phyloP scores from a whole-genome alignment of 2,888 invertebrate genomes.

The Megamerina dolium region DNA sequence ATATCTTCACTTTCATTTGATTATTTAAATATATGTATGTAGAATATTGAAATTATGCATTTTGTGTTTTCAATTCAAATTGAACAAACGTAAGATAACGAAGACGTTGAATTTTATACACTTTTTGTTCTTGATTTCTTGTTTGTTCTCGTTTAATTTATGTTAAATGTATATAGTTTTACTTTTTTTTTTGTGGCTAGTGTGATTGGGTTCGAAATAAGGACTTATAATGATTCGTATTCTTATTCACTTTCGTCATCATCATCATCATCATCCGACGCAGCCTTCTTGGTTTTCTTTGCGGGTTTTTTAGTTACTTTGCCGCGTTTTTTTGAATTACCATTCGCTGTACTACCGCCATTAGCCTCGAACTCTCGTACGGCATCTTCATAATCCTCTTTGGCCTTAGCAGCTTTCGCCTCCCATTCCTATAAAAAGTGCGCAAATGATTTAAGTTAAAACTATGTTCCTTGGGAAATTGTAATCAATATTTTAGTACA shows the following conservation, averaged over 20 bases:
- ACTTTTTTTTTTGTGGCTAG: constrained; percentile 14
- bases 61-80: too few relatives aligned
- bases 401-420: constrained; percentile 77
- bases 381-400: constrained; percentile 80
- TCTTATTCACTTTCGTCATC: constrained; percentile 61
- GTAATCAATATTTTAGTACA: constrained; percentile 19
- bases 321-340: constrained; percentile 52
- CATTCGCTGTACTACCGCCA: constrained; percentile 56
- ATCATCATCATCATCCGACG: constrained; percentile 59
- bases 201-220: constrained; percentile 5
- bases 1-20: too few relatives aligned
- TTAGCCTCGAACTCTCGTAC: constrained; percentile 85
- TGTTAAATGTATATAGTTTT: constrained; percentile 10
- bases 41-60: too few relatives aligned
- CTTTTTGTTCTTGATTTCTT: constrained; percentile 8
- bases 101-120: constrained; percentile 21
- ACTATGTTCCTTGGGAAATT: neutral
- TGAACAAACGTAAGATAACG: too few relatives aligned
- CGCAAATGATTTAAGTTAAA: neutral
- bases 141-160: constrained; percentile 10
- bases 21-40: too few relatives aligned
- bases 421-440: constrained; percentile 74
- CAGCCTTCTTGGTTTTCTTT: constrained; percentile 55
- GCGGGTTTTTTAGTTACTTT: constrained; percentile 51
- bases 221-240: too few relatives aligned